Percentiles rank a stretch among this genome's conserved stretches.
phyloP scores from a whole-genome alignment of 1,140 invertebrate genomes.

The Drosophila tsacasi region DNA sequence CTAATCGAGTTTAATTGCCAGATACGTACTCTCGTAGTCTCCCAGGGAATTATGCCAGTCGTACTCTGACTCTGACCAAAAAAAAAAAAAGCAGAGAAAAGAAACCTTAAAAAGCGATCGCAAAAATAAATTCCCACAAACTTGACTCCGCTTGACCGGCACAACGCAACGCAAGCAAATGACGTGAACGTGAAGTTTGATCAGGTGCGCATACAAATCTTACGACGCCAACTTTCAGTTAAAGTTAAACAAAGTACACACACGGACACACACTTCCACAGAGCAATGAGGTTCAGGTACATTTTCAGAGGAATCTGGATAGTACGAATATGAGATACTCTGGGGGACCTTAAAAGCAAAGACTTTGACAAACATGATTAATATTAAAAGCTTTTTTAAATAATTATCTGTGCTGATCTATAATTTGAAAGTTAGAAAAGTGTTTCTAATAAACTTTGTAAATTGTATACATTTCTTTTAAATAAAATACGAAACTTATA shows the following conservation, averaged over 20 bases:
- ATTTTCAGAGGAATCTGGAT: neutral
- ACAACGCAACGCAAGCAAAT: constrained; percentile 69
- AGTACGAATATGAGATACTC: constrained; percentile 8
- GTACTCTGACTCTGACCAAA: constrained; percentile 1
- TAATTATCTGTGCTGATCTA: too few relatives aligned
- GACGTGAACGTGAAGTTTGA: constrained; percentile 79
- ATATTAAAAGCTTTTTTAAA: too few relatives aligned
- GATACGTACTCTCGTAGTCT: constrained; percentile 9
- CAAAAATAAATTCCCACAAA: constrained; percentile 73
- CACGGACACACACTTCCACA: constrained; percentile 9
- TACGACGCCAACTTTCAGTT: constrained; percentile 79
- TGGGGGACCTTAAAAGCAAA: neutral
- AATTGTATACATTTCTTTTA: too few relatives aligned
- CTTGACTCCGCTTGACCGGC: constrained; percentile 62
- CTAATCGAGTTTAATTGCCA: constrained; percentile 72
- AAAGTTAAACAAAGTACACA: constrained; percentile 68
- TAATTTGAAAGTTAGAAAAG: too few relatives aligned
- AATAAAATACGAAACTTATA: too few relatives aligned
- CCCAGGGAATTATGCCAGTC: constrained; percentile 12
- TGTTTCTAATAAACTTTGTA: too few relatives aligned
- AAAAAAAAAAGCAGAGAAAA: constrained; percentile 15
- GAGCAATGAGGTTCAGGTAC: constrained; percentile 25
- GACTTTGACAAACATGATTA: neutral
- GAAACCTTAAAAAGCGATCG: constrained; percentile 9
- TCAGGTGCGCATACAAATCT: constrained; percentile 82